Conservation (phyloP, 2,797 vertebrate genomes). For the Tragelaphus eurycerus region DNA sequence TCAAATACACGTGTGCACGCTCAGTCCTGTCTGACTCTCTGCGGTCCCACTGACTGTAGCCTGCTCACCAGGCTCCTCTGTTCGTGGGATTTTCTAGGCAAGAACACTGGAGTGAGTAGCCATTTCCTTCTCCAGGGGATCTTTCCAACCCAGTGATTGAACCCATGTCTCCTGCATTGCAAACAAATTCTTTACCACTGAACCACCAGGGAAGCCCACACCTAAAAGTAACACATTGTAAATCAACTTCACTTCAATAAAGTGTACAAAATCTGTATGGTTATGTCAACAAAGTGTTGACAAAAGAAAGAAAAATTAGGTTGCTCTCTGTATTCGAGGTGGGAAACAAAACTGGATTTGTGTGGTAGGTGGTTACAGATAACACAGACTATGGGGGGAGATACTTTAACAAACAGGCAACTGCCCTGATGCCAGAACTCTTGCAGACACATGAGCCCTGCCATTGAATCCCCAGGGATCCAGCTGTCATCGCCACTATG, state of each 20-base stretch:
- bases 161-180: background rate
- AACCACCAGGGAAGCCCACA: background rate
- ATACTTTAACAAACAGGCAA: background rate
- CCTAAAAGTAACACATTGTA: background rate
- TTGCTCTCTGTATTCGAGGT: background rate
- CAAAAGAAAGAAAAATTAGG: background rate
- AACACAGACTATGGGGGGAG: accelerated
- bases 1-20: accelerated
- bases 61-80: background rate
- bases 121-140: background rate
- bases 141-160: background rate
- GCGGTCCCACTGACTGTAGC: background rate
- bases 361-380: background rate
- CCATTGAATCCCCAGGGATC: background rate
- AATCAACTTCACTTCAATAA: background rate
- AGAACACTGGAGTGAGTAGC: background rate
- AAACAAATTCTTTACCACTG: background rate
- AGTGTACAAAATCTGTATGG: background rate
- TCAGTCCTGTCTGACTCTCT: background rate
- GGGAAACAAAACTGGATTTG: background rate
- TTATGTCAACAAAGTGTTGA: background rate
- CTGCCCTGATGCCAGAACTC: background rate
- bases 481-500: background rate
- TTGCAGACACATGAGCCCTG: too few species aligned
- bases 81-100: background rate